A percentile compares a stretch with the other conserved stretches of the same genome.
Evolutionary conservation across 2,797 vertebrate species (phyloP).

Genomic region (Lagorchestes hirsutus): DNA sequence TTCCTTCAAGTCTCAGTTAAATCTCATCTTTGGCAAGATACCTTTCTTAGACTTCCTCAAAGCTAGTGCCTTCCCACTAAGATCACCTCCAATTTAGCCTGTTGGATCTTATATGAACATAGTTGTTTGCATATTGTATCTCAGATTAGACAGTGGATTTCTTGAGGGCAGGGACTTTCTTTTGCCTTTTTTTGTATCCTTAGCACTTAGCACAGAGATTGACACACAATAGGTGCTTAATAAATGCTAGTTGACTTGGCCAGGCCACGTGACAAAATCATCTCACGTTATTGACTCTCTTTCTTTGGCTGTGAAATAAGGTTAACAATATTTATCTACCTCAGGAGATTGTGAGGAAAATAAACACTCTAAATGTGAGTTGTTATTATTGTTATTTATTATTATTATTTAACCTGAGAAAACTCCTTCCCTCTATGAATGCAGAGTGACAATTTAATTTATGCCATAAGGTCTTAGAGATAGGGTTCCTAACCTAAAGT

Average conservation of each 20-base stretch:
- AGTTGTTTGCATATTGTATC: background rate
- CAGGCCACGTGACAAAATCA: background rate
- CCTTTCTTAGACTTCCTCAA: background rate
- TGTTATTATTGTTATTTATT: background rate
- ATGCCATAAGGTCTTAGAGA: background rate
- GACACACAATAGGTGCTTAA: background rate
- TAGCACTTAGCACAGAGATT: background rate
- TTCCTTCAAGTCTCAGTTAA: background rate
- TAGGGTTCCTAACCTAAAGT: background rate
- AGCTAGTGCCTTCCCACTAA: background rate
- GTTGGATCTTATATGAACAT: background rate
- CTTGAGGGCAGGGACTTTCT: background rate
- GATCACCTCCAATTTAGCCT: background rate
- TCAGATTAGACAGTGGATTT: background rate
- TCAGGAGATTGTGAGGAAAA: background rate
- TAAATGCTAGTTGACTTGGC: background rate
- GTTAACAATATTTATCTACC: background rate
- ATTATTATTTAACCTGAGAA: background rate
- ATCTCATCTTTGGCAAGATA: background rate
- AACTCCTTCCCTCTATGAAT: background rate
- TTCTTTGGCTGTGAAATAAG: background rate
- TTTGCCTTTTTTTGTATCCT: background rate
- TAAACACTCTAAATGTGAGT: background rate
- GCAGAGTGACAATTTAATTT: background rate
- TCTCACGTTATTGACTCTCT: background rate